phyloP scores from a whole-genome alignment of 2,113 vertebrate genomes.

The Malurus melanocephalus region DNA sequence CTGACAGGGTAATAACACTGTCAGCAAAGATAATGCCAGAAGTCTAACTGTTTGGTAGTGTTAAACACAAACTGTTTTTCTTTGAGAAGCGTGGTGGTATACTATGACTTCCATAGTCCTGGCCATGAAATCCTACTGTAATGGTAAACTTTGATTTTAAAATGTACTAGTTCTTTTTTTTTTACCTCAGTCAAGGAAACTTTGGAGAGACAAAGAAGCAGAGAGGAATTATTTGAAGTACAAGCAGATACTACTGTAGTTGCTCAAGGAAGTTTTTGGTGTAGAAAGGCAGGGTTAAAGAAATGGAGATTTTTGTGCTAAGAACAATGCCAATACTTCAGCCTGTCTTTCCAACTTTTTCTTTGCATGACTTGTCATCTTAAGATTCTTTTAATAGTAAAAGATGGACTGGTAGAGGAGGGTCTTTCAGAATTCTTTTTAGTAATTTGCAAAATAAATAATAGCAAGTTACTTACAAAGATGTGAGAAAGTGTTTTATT shows the following conservation, averaged over 20 bases:
- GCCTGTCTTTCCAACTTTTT: not conserved
- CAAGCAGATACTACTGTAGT: not conserved
- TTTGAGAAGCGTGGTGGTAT: not conserved
- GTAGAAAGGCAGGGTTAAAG: not conserved
- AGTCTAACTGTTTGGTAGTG: not conserved
- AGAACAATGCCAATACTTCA: not conserved
- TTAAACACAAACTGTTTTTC: not conserved
- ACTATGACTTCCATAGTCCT: not conserved
- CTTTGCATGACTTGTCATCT: not conserved
- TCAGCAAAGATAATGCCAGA: not conserved
- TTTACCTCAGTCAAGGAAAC: conserved; percentile 11
- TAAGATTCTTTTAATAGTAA: not conserved
- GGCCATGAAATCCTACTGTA: not conserved
- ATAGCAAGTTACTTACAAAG: not conserved
- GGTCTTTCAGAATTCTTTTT: not conserved
- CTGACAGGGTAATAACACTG: not conserved
- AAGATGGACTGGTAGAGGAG: not conserved
- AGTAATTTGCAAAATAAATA: not conserved
- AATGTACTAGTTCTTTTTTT: not conserved
- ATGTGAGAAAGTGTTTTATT: not conserved
- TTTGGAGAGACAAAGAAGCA: not conserved
- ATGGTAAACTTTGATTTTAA: conserved; percentile 8
- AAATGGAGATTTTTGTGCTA: not conserved
- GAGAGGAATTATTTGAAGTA: not conserved
- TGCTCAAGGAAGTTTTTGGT: conserved; percentile 12